Conservation (phyloP, 23 tunicate genomes). For the Ascidia mentula region DNA sequence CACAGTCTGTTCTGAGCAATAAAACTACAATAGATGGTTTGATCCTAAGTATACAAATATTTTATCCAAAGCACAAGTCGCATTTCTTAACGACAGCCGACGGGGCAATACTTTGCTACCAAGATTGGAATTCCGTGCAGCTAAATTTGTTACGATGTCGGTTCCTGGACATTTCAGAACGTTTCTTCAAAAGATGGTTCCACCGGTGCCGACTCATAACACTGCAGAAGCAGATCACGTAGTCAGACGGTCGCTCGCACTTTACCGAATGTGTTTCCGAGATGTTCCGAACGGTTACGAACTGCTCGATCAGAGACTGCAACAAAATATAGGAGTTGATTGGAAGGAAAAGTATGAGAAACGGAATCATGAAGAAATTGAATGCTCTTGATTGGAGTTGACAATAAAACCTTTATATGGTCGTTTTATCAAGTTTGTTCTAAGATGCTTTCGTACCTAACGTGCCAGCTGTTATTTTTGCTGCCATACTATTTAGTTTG, state of each 20-base stretch:
- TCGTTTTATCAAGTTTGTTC: no score
- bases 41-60: not conserved
- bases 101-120: not conserved
- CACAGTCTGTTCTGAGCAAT: not conserved
- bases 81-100: not conserved
- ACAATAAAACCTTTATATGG: not conserved
- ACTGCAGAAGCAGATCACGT: slow-evolving; percentile 48
- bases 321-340: slow-evolving; percentile 29
- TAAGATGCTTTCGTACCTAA: not conserved
- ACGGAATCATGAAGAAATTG: slow-evolving; percentile 32
- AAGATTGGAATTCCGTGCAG: not conserved
- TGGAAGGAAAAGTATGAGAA: slow-evolving; percentile 35
- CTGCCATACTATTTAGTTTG: no score
- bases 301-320: slow-evolving; percentile 35
- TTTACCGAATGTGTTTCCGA: slow-evolving; percentile 34
- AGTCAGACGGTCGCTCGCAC: slow-evolving; percentile 32
- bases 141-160: not conserved
- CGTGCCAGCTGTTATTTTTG: not conserved
- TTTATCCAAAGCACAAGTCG: not conserved
- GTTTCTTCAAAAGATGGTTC: slow-evolving; percentile 46
- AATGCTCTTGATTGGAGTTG: not conserved
- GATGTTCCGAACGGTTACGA: slow-evolving; percentile 40
- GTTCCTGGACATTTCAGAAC: slow-evolving; percentile 28
- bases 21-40: not conserved
- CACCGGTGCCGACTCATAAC: slow-evolving; percentile 17